Conservation (phyloP, 2,113 vertebrate genomes). For the Diphyllodes magnificus region DNA sequence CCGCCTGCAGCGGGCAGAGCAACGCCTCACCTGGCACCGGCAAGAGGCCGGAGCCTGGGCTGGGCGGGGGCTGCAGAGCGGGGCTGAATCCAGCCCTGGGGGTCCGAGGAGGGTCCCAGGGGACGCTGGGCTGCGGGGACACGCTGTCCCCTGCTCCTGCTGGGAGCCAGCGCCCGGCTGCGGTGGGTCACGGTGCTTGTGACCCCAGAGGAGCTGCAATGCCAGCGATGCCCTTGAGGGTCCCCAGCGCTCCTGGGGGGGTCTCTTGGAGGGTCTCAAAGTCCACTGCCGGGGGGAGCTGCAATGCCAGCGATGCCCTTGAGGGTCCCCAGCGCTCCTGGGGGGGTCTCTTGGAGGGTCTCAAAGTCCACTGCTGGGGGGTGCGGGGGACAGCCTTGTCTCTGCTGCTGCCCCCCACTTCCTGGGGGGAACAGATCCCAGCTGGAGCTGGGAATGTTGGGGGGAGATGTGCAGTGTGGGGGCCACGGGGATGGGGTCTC, state of each 20-base stretch:
- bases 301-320: not conserved
- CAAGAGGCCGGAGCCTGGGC: not conserved
- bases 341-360: not conserved
- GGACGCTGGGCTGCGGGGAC: not conserved
- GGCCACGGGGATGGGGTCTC: not conserved
- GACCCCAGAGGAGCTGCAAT: not conserved
- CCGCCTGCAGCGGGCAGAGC: accelerated
- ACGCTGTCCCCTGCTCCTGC: accelerated
- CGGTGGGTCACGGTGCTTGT: accelerated
- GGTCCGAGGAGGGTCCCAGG: accelerated
- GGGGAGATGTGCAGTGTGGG: not conserved
- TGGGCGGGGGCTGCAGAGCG: accelerated
- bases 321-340: not conserved
- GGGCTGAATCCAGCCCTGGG: not conserved
- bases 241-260: not conserved
- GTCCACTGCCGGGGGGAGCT: accelerated
- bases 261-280: not conserved
- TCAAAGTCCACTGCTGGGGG: accelerated
- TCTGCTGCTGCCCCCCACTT: not conserved
- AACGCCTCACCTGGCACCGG: not conserved
- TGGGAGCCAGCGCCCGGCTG: accelerated
- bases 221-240: not conserved
- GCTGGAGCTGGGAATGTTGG: not conserved
- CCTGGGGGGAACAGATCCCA: not conserved
- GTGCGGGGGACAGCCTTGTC: not conserved